These are phyloP conservation scores for Vandiemenella viatica DNA, from an alignment of 2,888 invertebrate species.

Conservation along the genomic window DNA sequence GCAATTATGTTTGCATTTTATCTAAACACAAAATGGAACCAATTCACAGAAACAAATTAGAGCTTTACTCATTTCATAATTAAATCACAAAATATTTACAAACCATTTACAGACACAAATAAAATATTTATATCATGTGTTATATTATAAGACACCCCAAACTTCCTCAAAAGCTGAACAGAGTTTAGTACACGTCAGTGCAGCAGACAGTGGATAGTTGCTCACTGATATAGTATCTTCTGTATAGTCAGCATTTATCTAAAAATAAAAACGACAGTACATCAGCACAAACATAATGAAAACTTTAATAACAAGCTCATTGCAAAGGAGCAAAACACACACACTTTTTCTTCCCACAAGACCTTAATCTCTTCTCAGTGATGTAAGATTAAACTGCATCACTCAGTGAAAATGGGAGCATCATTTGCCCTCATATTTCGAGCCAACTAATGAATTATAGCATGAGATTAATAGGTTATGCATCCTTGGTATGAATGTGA, in stretches of 20 bases:
- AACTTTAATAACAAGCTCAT: neutral
- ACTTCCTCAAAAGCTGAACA: slow-evolving; percentile 89
- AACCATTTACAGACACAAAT: neutral
- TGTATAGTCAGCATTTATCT: slow-evolving; percentile 63
- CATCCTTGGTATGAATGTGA: too few species aligned
- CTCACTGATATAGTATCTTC: slow-evolving; percentile 87
- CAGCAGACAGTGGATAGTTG: slow-evolving; percentile 91
- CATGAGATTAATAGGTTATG: too few species aligned
- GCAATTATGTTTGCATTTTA: too few species aligned
- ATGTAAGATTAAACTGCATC: too few species aligned
- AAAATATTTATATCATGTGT: slow-evolving; percentile 28
- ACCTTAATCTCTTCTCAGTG: too few species aligned
- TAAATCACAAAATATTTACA: neutral
- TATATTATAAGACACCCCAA: slow-evolving; percentile 57
- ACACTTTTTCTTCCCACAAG: too few species aligned
- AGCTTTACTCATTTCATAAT: neutral
- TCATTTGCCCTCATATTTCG: too few species aligned
- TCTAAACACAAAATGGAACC: too few species aligned
- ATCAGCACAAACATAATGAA: neutral
- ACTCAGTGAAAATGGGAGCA: too few species aligned
- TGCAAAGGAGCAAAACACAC: neutral
- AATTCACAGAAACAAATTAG: too few species aligned
- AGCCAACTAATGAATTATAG: too few species aligned
- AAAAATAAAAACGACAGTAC: slow-evolving; percentile 16
- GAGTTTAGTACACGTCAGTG: slow-evolving; percentile 87